Percentiles rank a stretch among this genome's conserved stretches.
These are phyloP conservation scores for Epinephelus malabaricus DNA, from an alignment of 2,797 vertebrate genomes.

Conservation along the genomic window DNA sequence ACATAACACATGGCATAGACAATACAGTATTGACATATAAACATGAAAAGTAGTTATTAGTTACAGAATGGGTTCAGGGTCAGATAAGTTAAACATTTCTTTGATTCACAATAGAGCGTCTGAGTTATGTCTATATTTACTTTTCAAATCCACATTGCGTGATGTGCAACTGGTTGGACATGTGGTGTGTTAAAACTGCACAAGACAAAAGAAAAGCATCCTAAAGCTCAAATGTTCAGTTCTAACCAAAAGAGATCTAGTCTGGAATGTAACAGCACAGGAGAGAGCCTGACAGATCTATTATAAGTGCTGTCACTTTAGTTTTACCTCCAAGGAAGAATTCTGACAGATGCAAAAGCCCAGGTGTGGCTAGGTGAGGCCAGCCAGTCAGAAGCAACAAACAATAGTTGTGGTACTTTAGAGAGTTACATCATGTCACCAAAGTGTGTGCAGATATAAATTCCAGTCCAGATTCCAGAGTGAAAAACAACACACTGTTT, in stretches of 20 bases:
- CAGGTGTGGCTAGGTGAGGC: not conserved
- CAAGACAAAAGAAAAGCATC: constrained; percentile 18
- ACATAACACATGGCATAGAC: too few species aligned
- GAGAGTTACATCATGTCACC: not conserved
- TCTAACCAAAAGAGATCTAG: not conserved
- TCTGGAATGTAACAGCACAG: constrained; percentile 28
- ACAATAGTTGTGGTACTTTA: not conserved
- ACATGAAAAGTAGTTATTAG: not conserved
- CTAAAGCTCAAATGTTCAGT: not conserved
- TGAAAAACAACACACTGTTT: not conserved
- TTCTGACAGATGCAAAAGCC: not conserved
- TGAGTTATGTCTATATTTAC: not conserved
- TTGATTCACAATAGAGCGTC: not conserved
- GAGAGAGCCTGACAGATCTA: constrained; percentile 8
- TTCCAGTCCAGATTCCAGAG: not conserved
- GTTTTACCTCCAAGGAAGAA: not conserved
- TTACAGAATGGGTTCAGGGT: not conserved
- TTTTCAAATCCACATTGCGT: not conserved
- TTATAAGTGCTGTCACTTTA: constrained; percentile 11
- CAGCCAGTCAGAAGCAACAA: not conserved
- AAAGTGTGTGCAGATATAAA: not conserved
- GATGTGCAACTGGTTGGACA: not conserved
- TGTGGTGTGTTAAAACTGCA: not conserved
- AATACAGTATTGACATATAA: not conserved
- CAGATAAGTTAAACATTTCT: not conserved